Percentiles rank a stretch among this genome's conserved stretches.
Conservation (phyloP, 2,797 vertebrate species). For the Ambastaia sidthimunki region DNA sequence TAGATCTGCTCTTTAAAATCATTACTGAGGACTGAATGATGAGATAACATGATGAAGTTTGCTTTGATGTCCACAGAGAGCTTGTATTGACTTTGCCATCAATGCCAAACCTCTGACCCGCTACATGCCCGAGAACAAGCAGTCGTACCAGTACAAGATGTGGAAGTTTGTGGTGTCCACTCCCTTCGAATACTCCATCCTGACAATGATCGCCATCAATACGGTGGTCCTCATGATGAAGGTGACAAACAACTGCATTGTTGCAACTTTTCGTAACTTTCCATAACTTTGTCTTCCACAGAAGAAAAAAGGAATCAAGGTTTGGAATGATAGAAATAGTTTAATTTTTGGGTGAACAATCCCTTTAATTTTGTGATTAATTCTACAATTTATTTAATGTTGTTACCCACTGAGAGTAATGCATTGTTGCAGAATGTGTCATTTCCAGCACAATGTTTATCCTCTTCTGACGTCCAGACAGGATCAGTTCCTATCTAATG, state of each 20-base stretch:
- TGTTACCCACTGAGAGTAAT: too few species aligned
- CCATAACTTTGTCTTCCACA: too few species aligned
- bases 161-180: slow-evolving; percentile 98
- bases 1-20: slow-evolving; percentile 24
- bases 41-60: slow-evolving; percentile 25
- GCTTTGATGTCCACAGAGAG: slow-evolving; percentile 80
- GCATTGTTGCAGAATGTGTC: too few species aligned
- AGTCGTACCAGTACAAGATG: slow-evolving; percentile 97
- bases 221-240: slow-evolving; percentile 99
- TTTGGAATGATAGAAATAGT: too few species aligned
- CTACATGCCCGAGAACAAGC: slow-evolving; percentile 96
- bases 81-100: slow-evolving; percentile 98
- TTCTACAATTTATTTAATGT: too few species aligned
- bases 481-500: neutral
- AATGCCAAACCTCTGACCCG: slow-evolving; percentile 95
- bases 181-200: slow-evolving; percentile 97
- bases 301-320: too few species aligned
- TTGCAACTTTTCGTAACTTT: too few species aligned
- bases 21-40: neutral
- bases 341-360: too few species aligned
- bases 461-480: neutral
- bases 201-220: slow-evolving; percentile 97
- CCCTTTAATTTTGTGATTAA: too few species aligned
- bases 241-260: too few species aligned
- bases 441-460: too few species aligned